These are phyloP conservation scores for Coccyzus lansbergi DNA, from an alignment of 2,797 vertebrate species.

Conservation along the genomic window DNA sequence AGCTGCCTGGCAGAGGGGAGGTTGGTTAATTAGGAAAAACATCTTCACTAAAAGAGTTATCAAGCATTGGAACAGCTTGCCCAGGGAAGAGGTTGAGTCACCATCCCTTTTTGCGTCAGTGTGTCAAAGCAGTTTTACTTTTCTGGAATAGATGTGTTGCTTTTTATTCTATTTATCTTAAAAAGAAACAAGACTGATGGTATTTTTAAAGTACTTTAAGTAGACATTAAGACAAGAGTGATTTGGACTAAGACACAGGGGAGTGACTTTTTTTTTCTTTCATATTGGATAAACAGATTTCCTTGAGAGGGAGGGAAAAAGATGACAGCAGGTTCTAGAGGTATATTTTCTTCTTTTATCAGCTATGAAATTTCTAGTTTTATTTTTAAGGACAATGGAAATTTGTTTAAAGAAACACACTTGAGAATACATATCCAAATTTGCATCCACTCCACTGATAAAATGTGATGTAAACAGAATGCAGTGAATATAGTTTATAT, in stretches of 20 bases:
- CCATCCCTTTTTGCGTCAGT: neutral
- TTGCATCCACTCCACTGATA: neutral
- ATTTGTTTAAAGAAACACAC: neutral
- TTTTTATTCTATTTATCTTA: conserved; percentile 32
- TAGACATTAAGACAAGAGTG: conserved; percentile 7
- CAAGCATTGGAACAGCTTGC: too few species aligned
- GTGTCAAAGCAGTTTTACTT: conserved; percentile 31
- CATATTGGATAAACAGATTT: neutral
- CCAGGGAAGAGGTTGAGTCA: too few species aligned
- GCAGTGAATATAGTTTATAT: neutral
- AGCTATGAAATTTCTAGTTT: neutral
- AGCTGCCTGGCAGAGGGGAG: too few species aligned
- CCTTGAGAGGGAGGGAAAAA: neutral
- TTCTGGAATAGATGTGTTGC: conserved; percentile 13
- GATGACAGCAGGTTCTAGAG: neutral
- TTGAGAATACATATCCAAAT: neutral
- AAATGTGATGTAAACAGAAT: neutral
- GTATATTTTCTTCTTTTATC: neutral
- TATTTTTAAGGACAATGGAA: neutral
- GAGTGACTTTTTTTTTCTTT: neutral
- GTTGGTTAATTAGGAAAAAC: too few species aligned
- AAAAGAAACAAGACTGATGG: conserved; percentile 27
- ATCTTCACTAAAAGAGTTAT: too few species aligned
- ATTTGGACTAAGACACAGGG: neutral
- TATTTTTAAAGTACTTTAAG: conserved; percentile 36